Conservation (phyloP, 2,888 invertebrate genomes). For the Calephelis perditalis region DNA sequence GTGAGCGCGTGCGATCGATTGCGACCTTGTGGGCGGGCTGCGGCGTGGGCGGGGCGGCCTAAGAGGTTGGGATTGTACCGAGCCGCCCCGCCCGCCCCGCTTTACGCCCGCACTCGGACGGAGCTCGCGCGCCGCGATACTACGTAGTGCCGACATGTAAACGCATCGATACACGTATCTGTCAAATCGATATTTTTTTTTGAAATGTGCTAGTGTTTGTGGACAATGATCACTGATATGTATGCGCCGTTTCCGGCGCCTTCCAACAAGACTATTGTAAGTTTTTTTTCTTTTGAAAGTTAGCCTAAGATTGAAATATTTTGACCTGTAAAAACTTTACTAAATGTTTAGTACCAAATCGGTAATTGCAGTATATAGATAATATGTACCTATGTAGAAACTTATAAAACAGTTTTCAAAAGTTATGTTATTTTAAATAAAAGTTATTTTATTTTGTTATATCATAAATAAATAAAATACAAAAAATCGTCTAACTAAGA, state of each 20-base stretch:
- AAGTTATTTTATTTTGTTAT: too few relatives aligned
- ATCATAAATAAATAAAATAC: too few relatives aligned
- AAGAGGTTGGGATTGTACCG: conserved; percentile 63
- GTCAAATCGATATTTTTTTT: conserved; percentile 7
- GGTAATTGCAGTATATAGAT: too few relatives aligned
- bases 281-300: conserved; percentile 34
- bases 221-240: conserved; percentile 71
- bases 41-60: conserved; percentile 61
- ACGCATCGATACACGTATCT: conserved; percentile 27
- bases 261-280: conserved; percentile 63
- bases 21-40: conserved; percentile 72
- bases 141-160: conserved; percentile 35
- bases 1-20: conserved; percentile 76
- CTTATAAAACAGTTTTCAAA: too few relatives aligned
- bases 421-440: too few relatives aligned
- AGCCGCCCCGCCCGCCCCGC: conserved; percentile 40
- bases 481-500: too few relatives aligned
- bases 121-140: conserved; percentile 34
- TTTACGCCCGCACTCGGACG: conserved; percentile 38
- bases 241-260: conserved; percentile 70
- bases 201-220: conserved; percentile 46
- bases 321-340: too few relatives aligned
- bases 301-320: too few relatives aligned
- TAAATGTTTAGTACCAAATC: too few relatives aligned
- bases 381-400: too few relatives aligned